Percentiles rank a stretch among this genome's conserved stretches.
These are phyloP conservation scores for Cygnus buccinator DNA, from an alignment of 2,113 vertebrate species.

Conservation along the genomic window DNA sequence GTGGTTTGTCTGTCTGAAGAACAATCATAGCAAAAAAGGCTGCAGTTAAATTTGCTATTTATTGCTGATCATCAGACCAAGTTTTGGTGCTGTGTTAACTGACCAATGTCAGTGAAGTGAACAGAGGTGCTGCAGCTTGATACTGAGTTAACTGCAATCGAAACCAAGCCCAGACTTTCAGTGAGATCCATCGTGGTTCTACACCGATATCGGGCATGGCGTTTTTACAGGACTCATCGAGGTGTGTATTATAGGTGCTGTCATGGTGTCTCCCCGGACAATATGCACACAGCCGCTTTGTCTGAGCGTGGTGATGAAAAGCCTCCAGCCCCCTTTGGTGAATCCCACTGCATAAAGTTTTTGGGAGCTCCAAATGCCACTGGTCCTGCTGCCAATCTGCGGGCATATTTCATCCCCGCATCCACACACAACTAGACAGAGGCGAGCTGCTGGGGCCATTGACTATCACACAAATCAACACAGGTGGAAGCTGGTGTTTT, in stretches of 20 bases:
- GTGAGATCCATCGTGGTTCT: background rate
- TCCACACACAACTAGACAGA: background rate
- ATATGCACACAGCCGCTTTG: slow-evolving; percentile 1
- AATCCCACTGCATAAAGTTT: background rate
- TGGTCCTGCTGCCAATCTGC: background rate
- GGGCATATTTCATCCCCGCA: background rate
- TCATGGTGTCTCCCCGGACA: slow-evolving; percentile 29
- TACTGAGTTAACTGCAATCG: background rate
- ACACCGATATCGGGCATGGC: background rate
- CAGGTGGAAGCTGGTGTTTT: background rate
- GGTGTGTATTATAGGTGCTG: slow-evolving; percentile 2
- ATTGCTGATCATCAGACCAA: background rate
- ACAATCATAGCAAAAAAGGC: background rate
- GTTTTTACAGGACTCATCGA: slow-evolving; percentile 18
- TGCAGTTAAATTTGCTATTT: background rate
- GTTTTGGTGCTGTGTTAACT: background rate
- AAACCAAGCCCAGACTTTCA: background rate
- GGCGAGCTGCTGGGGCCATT: background rate
- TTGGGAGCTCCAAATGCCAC: background rate
- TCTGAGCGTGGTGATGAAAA: background rate
- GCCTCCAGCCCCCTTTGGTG: background rate
- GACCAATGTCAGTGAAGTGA: background rate
- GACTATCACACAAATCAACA: background rate
- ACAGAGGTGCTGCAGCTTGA: background rate
- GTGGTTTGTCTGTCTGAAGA: background rate